Conservation (phyloP, 1,140 invertebrate species). For the Leptinotarsa texana region DNA sequence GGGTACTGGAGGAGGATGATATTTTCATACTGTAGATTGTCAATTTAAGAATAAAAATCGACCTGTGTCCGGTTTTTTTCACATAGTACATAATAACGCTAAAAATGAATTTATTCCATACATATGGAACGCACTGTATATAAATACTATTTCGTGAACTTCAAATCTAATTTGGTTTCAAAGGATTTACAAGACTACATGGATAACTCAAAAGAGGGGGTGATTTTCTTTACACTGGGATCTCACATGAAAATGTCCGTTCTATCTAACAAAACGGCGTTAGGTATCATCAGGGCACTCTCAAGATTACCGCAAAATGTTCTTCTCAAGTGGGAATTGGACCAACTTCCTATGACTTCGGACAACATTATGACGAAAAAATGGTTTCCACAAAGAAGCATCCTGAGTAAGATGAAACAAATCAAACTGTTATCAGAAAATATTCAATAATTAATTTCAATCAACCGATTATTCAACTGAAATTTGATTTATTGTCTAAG, state of each 20-base stretch:
- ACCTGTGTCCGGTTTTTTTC: too few relatives aligned
- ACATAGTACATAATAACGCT: too few relatives aligned
- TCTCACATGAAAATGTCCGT: conserved; percentile 40
- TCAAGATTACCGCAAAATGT: background rate
- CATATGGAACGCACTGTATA: too few relatives aligned
- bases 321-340: background rate
- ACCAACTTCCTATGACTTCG: background rate
- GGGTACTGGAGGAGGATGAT: too few relatives aligned
- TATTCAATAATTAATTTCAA: too few relatives aligned
- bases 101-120: too few relatives aligned
- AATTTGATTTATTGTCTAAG: too few relatives aligned
- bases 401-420: background rate
- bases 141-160: too few relatives aligned
- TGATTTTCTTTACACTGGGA: conserved; percentile 56
- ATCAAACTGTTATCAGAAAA: background rate
- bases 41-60: too few relatives aligned
- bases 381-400: background rate
- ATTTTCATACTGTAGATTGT: too few relatives aligned
- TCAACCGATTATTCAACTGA: too few relatives aligned
- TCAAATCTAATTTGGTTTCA: too few relatives aligned
- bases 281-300: background rate
- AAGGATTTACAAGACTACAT: conserved; percentile 47
- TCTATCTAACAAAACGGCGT: background rate
- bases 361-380: background rate
- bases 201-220: conserved; percentile 48